Evolutionary conservation across 2,888 invertebrate species (phyloP), one percentile per base, ranked within the genome.

Genomic region (Drosophila merina): DNA sequence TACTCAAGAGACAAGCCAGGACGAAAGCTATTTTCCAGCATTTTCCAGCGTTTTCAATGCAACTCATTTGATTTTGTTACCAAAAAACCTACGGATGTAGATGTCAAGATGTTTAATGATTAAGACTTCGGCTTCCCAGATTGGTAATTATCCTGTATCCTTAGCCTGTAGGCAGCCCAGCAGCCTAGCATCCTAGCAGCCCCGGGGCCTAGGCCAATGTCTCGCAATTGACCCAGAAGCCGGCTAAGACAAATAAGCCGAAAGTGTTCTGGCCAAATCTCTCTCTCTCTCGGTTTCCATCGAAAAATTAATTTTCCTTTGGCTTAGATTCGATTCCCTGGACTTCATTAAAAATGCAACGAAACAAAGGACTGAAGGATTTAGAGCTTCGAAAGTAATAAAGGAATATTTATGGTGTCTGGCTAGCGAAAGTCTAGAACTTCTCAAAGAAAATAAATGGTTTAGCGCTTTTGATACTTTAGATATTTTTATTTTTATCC

Each of bases 391-490:
- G 63, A 76, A 77, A 83, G 88, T 83, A 79, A 79, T 81, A 83
- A 88, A 88, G 87, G 36, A 88, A 66, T 86, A 87, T 87, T 88
- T 87, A 87, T 88, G 83, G 36, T 36, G 36, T 33, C 33, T 36
- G 36, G 36, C n/a, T n/a, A 28, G 28, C 36, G 5, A n/a, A 36
- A n/a, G 5, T n/a, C 20, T 20, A 20, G 20, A 20, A 20, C 2
- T 20, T 5, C n/a, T 36, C 5, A 20, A 20, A 20, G 20, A 20
- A 20, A 20, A 20, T 20, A 20, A 20, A 20, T 20, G 20, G 20
- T 20, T 20, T 20, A 14, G 14, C 14, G 14, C 14, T 2, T 20
- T 20, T 1, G 20, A 20, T 20, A 2, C 20, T 20, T 20, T 1
- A 20, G 20, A 20, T 20, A 20, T 20, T 20, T 14, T 14, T 14